These are phyloP conservation scores for Eupithecia insigniata DNA, from an alignment of 2,888 invertebrate species.

Conservation along the genomic window DNA sequence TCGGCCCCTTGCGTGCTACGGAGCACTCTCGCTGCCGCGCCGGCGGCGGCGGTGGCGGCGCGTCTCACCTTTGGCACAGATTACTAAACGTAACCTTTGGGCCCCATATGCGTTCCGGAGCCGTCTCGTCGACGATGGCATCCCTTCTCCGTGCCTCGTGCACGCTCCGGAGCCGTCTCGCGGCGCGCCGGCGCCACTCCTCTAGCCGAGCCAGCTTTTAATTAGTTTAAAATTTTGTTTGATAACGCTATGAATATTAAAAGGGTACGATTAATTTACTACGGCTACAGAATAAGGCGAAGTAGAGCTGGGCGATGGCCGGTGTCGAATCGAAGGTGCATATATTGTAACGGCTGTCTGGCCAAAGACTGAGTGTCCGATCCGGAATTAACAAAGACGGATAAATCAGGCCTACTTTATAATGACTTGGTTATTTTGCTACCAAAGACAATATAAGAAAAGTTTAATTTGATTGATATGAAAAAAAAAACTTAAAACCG, in stretches of 20 bases:
- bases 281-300: constrained; percentile 50
- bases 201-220: constrained; percentile 75
- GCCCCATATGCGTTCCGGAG: too few species aligned
- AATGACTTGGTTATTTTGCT: too few species aligned
- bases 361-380: background rate
- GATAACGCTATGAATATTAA: constrained; percentile 82
- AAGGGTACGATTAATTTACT: constrained; percentile 79
- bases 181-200: constrained; percentile 14
- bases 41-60: too few species aligned
- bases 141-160: background rate
- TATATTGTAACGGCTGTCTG: too few species aligned
- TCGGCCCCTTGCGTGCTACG: too few species aligned
- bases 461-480: background rate
- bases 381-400: background rate
- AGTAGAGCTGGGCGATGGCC: constrained; percentile 16
- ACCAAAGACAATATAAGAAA: too few species aligned
- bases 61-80: too few species aligned
- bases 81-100: too few species aligned
- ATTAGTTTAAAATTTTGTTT: constrained; percentile 81
- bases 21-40: too few species aligned
- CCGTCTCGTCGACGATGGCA: too few species aligned
- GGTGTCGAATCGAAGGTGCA: constrained; percentile 53
- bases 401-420: background rate
- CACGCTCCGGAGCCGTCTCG: constrained; percentile 18
- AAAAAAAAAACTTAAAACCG: background rate